Evolutionary conservation across 2,797 vertebrate species (phyloP), one percentile per base, ranked within the genome.

Genomic region (Oryzias dopingdopingensis): DNA sequence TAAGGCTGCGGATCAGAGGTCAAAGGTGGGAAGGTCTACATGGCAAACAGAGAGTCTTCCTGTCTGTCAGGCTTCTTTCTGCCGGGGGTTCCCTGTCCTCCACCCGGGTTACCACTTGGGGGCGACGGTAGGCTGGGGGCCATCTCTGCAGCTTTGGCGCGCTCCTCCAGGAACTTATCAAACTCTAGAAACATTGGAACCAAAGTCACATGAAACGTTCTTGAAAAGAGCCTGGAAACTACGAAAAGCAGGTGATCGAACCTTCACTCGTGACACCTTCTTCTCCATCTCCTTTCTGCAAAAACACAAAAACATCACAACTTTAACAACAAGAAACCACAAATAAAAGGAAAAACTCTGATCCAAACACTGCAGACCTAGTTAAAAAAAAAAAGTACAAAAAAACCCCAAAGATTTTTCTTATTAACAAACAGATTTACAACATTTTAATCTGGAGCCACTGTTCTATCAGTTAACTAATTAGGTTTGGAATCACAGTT

Each of bases 231-330:
- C 6, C 8, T 13, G 42, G 52, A 52, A 29, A 44, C 10, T 0
- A 14, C 5, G 20, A 12, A 16, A 6, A 1, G 53, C 18, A 5
- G 0, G 0, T 20, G 12, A 52, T 65, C 46, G 49, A 90, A 98
- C 96, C 97, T 97, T 99, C 96, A 58, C 96, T 99, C 0, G 97
- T 99, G 83, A 98, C 97, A 0, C 97, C 97, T 83, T 98, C 97
- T 71, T 98, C 96, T 6, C 87, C 96, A 0, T 97, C 95, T 56
- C 96, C 96, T 86, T 94, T 93, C 96, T 99, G 91, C 79, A 41
- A 78, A 87, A 60, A 29, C 87, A 74, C 17, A 53, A 29, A 52
- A 48, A 49, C 0, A 29, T 83, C 12, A 77, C 8, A 16, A 2
- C 17, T 41, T 4, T 53, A 69, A 15, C n/a, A 56, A 54, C 26